These are phyloP conservation scores for Drosophila subquinaria DNA, from an alignment of 2,888 invertebrate species.

Conservation along the genomic window DNA sequence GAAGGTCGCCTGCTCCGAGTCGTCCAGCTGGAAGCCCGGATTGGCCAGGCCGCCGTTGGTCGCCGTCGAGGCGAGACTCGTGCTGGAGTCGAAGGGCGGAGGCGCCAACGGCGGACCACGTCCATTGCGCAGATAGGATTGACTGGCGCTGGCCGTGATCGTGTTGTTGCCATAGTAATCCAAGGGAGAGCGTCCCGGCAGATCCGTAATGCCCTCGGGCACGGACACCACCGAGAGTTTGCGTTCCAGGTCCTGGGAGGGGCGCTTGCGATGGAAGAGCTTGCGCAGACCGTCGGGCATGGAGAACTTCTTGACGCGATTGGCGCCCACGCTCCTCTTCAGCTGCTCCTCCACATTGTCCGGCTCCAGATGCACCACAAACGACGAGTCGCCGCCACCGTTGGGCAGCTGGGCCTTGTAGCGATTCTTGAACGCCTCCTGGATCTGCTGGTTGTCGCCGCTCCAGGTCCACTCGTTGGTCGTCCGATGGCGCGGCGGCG, in stretches of 20 bases:
- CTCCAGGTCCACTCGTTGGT: conserved; percentile 86
- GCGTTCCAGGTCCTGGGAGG: conserved; percentile 80
- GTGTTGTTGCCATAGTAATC: conserved; percentile 80
- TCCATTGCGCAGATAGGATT: conserved; percentile 71
- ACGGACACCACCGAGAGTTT: conserved; percentile 83
- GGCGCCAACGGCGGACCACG: conserved; percentile 53
- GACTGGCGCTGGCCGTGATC: conserved; percentile 73
- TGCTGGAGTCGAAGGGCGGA: conserved; percentile 57
- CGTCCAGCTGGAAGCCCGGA: conserved; percentile 64
- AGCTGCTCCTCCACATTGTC: conserved; percentile 59
- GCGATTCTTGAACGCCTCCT: conserved; percentile 84
- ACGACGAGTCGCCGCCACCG: conserved; percentile 68
- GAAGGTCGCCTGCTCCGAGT: conserved; percentile 58
- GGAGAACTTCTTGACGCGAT: conserved; percentile 83
- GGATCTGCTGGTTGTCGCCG: conserved; percentile 85
- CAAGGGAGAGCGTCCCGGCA: conserved; percentile 50
- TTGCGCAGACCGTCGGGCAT: conserved; percentile 83
- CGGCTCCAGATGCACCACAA: conserved; percentile 74
- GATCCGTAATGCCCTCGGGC: conserved; percentile 74
- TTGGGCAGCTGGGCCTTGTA: conserved; percentile 69
- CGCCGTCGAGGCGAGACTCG: conserved; percentile 54
- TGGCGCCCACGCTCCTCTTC: conserved; percentile 49
- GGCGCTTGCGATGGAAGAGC: conserved; percentile 82
- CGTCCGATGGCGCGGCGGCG: conserved; percentile 63
- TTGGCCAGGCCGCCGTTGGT: conserved; percentile 64